Conservation (phyloP, 2,113 vertebrate genomes). For the Rhizomys pruinosus region DNA sequence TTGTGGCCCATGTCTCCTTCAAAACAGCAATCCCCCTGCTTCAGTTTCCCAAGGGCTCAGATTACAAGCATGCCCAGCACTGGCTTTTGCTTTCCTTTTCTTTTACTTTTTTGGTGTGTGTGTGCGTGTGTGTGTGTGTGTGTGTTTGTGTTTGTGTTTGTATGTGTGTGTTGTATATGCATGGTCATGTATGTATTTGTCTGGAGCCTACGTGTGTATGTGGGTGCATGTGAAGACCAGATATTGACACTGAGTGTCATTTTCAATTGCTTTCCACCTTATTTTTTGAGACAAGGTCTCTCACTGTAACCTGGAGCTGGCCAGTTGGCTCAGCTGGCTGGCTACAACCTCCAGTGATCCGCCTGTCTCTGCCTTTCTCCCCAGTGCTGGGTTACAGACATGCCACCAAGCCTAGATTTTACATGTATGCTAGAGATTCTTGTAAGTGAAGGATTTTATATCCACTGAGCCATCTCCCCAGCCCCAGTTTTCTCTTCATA, state of each 20-base stretch:
- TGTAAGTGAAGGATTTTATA: too few species aligned
- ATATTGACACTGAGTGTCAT: background rate
- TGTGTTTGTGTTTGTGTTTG: too few species aligned
- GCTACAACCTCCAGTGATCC: background rate
- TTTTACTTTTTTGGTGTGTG: background rate
- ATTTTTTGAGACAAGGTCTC: background rate
- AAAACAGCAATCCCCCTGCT: too few species aligned
- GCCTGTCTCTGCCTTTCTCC: background rate
- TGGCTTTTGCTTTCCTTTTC: background rate
- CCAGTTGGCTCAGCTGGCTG: too few species aligned
- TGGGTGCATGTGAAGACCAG: too few species aligned
- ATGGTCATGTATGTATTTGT: background rate
- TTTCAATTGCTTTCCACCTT: background rate
- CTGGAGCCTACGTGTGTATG: fast-evolving
- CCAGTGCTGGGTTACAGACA: background rate
- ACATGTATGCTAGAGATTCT: background rate
- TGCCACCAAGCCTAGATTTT: background rate
- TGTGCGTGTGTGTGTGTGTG: too few species aligned
- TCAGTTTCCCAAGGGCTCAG: background rate
- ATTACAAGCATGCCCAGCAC: background rate
- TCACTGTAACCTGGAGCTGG: background rate
- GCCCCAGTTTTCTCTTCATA: background rate
- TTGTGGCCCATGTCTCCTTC: background rate
- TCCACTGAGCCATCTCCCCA: background rate
- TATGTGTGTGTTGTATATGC: background rate